Evolutionary conservation across 2,113 vertebrate species (phyloP).

Genomic region (Ornithorhynchus anatinus): DNA sequence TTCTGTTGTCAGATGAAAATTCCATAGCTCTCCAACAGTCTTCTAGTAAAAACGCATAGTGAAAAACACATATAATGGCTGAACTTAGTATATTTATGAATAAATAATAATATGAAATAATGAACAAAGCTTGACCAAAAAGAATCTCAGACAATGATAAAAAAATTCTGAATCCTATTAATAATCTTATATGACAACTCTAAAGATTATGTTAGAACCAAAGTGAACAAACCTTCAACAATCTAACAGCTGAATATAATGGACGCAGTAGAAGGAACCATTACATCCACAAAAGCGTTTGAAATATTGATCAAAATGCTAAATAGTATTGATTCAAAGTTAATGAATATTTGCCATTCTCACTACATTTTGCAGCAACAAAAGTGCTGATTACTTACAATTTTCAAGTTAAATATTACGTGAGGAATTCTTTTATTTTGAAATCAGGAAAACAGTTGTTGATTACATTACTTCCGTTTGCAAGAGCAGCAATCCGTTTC

Average conservation of each 20-base stretch:
- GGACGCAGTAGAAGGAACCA: neutral
- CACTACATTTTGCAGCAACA: neutral
- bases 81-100: constrained; percentile 14
- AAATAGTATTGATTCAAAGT: constrained; percentile 12
- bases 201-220: neutral
- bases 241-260: neutral
- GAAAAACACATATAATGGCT: no score
- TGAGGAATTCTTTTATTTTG: neutral
- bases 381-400: neutral
- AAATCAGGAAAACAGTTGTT: neutral
- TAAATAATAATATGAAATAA: neutral
- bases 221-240: constrained; percentile 2
- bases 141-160: neutral
- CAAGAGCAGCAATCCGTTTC: neutral
- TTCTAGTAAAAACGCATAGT: no score
- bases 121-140: neutral
- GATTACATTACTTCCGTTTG: neutral
- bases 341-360: constrained; percentile 24
- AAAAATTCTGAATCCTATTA: neutral
- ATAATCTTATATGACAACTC: neutral
- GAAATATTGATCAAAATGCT: constrained; percentile 39
- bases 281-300: neutral
- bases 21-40: no score
- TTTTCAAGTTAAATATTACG: neutral
- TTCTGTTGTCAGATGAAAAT: no score